phyloP scores from a whole-genome alignment of 2,113 vertebrate genomes.

The Paracanthobrama guichenoti region DNA sequence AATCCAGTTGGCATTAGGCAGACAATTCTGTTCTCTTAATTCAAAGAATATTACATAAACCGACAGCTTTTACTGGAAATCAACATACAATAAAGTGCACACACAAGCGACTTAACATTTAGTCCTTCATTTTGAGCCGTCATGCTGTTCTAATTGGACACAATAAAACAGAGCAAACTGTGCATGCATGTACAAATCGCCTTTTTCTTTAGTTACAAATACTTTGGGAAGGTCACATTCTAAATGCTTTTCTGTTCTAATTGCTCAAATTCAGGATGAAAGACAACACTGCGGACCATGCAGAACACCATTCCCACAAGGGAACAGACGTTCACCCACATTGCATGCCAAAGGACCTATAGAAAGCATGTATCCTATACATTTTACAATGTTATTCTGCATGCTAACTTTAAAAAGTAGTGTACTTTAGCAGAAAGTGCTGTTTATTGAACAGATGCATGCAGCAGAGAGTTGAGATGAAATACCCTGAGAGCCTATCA shows the following conservation, averaged over 20 bases:
- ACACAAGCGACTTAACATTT: not conserved
- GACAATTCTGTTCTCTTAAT: constrained; percentile 68
- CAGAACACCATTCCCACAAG: constrained; percentile 72
- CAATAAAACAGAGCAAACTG: not conserved
- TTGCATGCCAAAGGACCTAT: not conserved
- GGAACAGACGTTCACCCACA: constrained; percentile 59
- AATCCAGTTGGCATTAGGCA: constrained; percentile 69
- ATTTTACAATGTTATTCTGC: not conserved
- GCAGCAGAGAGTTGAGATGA: constrained; percentile 10
- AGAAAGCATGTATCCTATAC: not conserved
- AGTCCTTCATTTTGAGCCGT: not conserved
- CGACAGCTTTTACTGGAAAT: constrained; percentile 72
- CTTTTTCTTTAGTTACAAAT: constrained; percentile 2
- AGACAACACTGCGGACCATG: constrained; percentile 70
- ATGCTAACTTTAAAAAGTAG: constrained; percentile 27
- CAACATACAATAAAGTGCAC: constrained; percentile 55
- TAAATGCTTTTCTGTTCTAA: constrained; percentile 60
- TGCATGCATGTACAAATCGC: not conserved
- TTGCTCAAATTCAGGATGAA: constrained; percentile 64
- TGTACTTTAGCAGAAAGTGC: not conserved
- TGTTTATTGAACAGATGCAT: not conserved
- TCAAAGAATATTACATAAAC: constrained; percentile 71
- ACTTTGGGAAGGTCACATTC: not conserved
- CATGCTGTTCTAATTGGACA: not conserved
- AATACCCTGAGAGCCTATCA: not conserved